Evolutionary conservation across 2,888 invertebrate species (phyloP), one percentile per base, ranked within the genome.

Genomic region (Theodoxus fluviatilis): DNA sequence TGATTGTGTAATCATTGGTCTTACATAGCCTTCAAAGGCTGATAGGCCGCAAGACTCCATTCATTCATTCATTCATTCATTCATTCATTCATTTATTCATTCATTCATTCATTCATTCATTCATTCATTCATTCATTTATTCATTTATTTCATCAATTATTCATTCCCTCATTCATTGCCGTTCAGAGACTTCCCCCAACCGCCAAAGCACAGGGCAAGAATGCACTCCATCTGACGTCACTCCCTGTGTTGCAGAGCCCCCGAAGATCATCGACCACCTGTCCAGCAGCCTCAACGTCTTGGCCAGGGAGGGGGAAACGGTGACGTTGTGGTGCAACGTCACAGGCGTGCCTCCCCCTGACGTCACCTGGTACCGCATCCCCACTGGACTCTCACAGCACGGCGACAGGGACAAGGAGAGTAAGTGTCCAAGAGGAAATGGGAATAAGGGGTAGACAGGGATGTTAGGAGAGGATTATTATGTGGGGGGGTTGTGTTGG

Each of bases 241-340:
- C 1, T 59, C 2, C 35, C 4, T 1, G 9, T 47, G 4, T 68
- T 86, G 22, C 90, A 98, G 97, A 97, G 77, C 96, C 97, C 18
- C 96, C 97, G 9, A 94, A 94, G 83, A 97, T 98, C 83, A 89
- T 95, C 87, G 96, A 96, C 86, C 91, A 93, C 43, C 93, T 94
- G 84, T 96, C 96, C 6, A 82, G 78, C 25, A 67, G 72, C 68
- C 94, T 94, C 69, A 94, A 94, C 68, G 94, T 96, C 77, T 94
- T 94, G 1, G 94, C 96, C 52, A 90, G 95, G 31, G 97, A 97
- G 89, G 94, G 95, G 88, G 95, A 95, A 88, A 96, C 95, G 87
- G 94, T 96, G 79, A 95, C 94, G 75, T 90, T 97, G 84, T 93
- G 92, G 75, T 91, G 92, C 15, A 92, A 93, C 47, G 91, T 93